Base-by-base conservation (phyloP, 2,113 vertebrate genomes). In the Menura novaehollandiae region DNA sequence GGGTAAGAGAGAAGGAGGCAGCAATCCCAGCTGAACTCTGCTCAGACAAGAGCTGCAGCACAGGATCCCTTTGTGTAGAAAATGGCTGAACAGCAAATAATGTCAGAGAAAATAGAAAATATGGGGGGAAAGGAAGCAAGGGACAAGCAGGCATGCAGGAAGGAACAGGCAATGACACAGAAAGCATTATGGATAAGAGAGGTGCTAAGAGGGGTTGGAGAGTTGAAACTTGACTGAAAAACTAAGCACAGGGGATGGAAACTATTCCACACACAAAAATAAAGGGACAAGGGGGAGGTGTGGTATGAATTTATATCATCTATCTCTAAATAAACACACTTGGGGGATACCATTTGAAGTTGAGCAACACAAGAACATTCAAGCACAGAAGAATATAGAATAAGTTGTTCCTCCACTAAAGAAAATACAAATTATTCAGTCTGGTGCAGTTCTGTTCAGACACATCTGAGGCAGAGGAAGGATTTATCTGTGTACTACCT, bases 41-140 rank as follows among this genome's bases (percentile, higher is more conserved):
- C 66, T 59, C 69, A 55, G 46, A 19, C 17, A 20, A 41, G 49
- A 64, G n/a, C 26, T 30, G 37, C 7, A 15, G 56, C 21, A 53
- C 11, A 28, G n/a, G 12, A 27, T 24, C 13, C 24, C 32, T 76
- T 77, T 13, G 3, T 0, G 2, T 1, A 62, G 46, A 2, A 11
- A 32, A 15, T 1, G 27, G 23, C 28, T 46, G 33, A 67, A 19
- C 1, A 66, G 46, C 4, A 89, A 91, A 81, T 37, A 27, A 5
- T 55, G 46, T 51, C 1, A 3, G 37, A 78, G 20, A 46, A 63
- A 91, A 49, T 7, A 7, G 21, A 74, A 74, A 87, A 71, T 16
- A 22, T 0, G 0, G 35, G 15, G 28, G 4, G 51, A 47, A 43
- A 0, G 8, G 60, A 64, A 82, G 33, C 18, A n/a, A 28, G 15